These are phyloP conservation scores for Tragelaphus oryx DNA, from an alignment of 2,797 vertebrate species.

Conservation along the genomic window DNA sequence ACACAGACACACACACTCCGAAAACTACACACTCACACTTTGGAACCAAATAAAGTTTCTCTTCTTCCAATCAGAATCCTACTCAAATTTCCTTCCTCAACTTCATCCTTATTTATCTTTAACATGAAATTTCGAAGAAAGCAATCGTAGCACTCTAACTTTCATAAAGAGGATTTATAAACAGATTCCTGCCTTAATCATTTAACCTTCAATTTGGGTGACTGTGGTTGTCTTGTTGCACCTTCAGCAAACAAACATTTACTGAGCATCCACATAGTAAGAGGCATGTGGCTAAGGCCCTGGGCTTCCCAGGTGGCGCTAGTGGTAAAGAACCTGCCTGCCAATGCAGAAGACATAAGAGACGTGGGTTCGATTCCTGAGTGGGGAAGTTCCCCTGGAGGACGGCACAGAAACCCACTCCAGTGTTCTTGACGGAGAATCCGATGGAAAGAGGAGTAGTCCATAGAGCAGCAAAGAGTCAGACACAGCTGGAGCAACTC, in stretches of 20 bases:
- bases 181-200: background rate
- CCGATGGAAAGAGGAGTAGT: background rate
- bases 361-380: background rate
- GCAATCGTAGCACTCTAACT: background rate
- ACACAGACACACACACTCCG: background rate
- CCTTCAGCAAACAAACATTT: background rate
- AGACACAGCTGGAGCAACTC: background rate
- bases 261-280: background rate
- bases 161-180: background rate
- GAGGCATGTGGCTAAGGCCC: background rate
- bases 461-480: background rate
- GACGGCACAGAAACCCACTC: background rate
- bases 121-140: background rate
- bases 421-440: background rate
- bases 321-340: background rate
- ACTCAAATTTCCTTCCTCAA: background rate
- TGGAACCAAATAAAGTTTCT: slow-evolving; percentile 19
- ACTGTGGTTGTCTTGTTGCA: background rate
- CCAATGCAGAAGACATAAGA: background rate
- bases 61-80: background rate
- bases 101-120: background rate
- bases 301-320: background rate
- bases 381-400: background rate
- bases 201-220: background rate
- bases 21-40: background rate